A percentile compares a stretch with the other conserved stretches of the same genome.
These are phyloP conservation scores for Aix galericulata DNA, from an alignment of 2,113 vertebrate genomes.

Conservation along the genomic window DNA sequence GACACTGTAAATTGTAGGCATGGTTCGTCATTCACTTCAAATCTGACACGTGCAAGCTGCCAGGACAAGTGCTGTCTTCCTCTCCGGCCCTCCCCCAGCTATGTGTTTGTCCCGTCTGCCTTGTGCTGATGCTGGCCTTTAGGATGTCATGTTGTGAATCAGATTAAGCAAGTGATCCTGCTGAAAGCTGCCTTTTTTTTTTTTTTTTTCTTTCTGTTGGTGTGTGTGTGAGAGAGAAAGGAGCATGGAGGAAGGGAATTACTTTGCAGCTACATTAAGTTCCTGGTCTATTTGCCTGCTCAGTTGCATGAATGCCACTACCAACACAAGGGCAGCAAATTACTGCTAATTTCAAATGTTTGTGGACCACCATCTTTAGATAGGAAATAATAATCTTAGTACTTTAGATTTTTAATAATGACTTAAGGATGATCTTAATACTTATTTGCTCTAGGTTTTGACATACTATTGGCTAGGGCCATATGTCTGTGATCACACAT, in stretches of 20 bases:
- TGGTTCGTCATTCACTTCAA: neutral
- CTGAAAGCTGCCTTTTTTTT: neutral
- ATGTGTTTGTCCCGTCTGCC: neutral
- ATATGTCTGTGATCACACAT: neutral
- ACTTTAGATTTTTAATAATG: too few species aligned
- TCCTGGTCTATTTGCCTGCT: slow-evolving; percentile 27
- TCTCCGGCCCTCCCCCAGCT: neutral
- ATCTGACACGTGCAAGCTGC: neutral
- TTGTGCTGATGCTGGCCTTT: neutral
- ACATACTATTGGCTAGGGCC: neutral
- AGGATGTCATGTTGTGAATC: slow-evolving; percentile 4
- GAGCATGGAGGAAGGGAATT: neutral
- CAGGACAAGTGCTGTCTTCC: neutral
- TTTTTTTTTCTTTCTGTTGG: too few species aligned
- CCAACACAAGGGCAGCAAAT: neutral
- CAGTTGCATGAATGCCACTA: slow-evolving; percentile 29
- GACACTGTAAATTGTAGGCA: neutral
- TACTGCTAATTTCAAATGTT: slow-evolving; percentile 30
- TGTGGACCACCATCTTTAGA: slow-evolving; percentile 18
- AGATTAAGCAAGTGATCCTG: slow-evolving; percentile 4
- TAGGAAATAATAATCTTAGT: neutral
- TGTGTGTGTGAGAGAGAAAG: too few species aligned
- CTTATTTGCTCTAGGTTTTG: slow-evolving; percentile 15
- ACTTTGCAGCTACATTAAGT: slow-evolving; percentile 44
- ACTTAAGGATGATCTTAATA: neutral